A percentile compares a stretch with the other conserved stretches of the same genome.
phyloP scores from a whole-genome alignment of 2,888 invertebrate genomes.

The Euplexia lucipara region DNA sequence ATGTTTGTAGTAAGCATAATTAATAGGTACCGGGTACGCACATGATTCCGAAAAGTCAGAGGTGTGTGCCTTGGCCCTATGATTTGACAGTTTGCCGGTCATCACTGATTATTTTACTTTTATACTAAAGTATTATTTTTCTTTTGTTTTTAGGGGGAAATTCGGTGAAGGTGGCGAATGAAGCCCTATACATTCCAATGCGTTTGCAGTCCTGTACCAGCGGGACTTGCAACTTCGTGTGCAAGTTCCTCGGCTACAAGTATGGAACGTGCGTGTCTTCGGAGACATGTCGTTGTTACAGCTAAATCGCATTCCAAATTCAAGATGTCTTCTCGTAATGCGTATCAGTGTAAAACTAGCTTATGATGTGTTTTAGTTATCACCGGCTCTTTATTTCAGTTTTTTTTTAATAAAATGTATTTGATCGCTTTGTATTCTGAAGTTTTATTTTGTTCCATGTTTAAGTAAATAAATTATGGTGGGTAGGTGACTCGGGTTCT shows the following conservation, averaged over 20 bases:
- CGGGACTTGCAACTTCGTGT: slow-evolving; percentile 38
- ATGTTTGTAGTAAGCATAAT: no score
- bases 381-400: slow-evolving; percentile 2
- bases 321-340: neutral
- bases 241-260: slow-evolving; percentile 48
- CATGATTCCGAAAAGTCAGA: no score
- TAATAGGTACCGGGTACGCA: no score
- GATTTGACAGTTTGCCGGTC: no score
- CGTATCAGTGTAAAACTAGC: neutral
- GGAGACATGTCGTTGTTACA: slow-evolving; percentile 36
- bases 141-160: slow-evolving; percentile 25
- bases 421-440: neutral
- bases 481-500: no score
- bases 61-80: no score
- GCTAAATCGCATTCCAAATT: slow-evolving; percentile 10
- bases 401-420: slow-evolving; percentile 8
- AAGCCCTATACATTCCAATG: slow-evolving; percentile 48
- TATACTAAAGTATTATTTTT: neutral
- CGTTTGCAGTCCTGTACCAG: slow-evolving; percentile 30
- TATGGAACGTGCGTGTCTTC: slow-evolving; percentile 43
- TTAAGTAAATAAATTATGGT: no score
- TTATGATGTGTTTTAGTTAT: neutral
- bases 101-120: no score
- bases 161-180: slow-evolving; percentile 14
- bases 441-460: slow-evolving; percentile 15